Conservation (phyloP, 2,113 vertebrate species). For the Centropristis striata region DNA sequence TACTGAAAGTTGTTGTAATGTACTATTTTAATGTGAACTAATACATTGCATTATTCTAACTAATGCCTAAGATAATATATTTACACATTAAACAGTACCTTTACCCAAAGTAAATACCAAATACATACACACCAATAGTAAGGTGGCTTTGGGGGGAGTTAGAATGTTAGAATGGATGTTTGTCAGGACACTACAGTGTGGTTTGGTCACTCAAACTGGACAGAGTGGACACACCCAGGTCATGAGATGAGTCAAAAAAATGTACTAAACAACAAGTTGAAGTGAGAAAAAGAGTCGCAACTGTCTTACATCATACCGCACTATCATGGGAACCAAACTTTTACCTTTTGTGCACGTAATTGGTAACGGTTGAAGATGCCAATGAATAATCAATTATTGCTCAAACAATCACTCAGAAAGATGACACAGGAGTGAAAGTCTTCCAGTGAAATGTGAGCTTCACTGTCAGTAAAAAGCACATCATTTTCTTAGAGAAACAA, state of each 20-base stretch:
- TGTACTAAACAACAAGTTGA: background rate
- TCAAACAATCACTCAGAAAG: background rate
- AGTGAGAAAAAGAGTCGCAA: background rate
- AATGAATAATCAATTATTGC: background rate
- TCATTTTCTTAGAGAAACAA: background rate
- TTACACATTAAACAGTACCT: background rate
- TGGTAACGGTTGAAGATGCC: too few relatives aligned
- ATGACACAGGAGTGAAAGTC: background rate
- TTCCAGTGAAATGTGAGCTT: background rate
- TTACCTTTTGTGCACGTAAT: background rate
- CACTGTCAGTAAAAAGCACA: too few relatives aligned
- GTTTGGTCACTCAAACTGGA: background rate
- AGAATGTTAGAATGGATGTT: background rate
- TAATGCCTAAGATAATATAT: background rate
- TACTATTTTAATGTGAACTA: background rate
- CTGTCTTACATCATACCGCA: background rate
- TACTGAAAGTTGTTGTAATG: background rate
- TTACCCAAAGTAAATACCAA: too few relatives aligned
- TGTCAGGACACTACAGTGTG: background rate
- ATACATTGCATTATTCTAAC: background rate
- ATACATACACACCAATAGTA: background rate
- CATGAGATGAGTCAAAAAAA: too few relatives aligned
- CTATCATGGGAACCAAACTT: background rate
- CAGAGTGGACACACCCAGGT: background rate
- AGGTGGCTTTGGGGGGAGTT: too few relatives aligned